Evolutionary conservation across 2,797 vertebrate genomes (phyloP), one percentile per base, ranked within the genome.

Genomic region (Sebastes jordani): DNA sequence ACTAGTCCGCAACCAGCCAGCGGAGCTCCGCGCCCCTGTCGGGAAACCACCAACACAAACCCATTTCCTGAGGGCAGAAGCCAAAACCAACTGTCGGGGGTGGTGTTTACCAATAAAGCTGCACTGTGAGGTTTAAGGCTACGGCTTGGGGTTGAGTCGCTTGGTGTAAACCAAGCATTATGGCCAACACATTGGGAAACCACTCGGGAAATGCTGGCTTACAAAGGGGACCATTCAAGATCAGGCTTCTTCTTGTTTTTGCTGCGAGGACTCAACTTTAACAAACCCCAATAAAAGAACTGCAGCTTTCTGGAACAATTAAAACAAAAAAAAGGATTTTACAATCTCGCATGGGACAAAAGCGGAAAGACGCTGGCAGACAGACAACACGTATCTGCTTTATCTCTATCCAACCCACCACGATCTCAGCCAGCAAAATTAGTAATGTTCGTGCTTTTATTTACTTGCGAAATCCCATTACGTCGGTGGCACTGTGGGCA

Each of bases 391-490:
- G 25, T 62, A 84, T 90, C 86, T 88, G 88, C 80, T 86, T 90
- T 81, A 88, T 89, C 82, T 92, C 89, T 71, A 42, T 76, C 85
- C 71, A 81, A 86, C 79, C 42, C 73, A 71, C 64, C 8, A 65
- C 58, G 71, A 93, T 87, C 77, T 27, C 66, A 73, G 82, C 74
- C 81, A 7, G 38, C 58, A 74, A 81, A 90, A 91, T 91, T 78
- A 90, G 86, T 81, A 76, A 92, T 78, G 84, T 76, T 86, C 82
- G 75, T 91, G 93, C 91, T 93, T 92, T 93, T 92, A 90, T 94
- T 93, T 92, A 89, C 91, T 88, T n/a, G 71, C 72, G 84, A 91
- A 93, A 93, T 83, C 86, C 83, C 80, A 93, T 95, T 93, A 93
- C 4, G 78, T 71, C 78, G 32, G 80, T 76, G 83, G 89, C 86